Conservation (phyloP, 1,140 invertebrate species). For the Phthorimaea operculella region DNA sequence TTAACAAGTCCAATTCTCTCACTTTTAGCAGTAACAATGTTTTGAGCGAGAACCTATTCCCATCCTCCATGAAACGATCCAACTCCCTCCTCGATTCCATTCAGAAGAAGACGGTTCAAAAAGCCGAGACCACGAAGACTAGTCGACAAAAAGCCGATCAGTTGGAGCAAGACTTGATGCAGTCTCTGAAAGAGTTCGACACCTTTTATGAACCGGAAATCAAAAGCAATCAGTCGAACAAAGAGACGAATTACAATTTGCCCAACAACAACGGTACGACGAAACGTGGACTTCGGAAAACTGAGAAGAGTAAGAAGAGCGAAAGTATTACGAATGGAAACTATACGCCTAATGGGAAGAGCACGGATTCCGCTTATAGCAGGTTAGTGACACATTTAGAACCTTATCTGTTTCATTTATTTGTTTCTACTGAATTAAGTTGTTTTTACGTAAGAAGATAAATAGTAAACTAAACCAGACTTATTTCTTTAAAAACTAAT, state of each 20-base stretch:
- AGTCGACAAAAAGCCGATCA: conserved; percentile 53
- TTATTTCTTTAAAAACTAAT: no score
- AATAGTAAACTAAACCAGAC: no score
- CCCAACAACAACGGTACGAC: conserved; percentile 33
- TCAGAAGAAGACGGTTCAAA: conserved; percentile 47
- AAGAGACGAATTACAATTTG: conserved; percentile 27
- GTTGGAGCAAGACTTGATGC: conserved; percentile 64
- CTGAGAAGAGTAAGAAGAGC: conserved; percentile 38
- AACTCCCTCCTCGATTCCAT: conserved; percentile 63
- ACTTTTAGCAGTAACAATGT: conserved; percentile 67
- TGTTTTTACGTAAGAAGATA: background rate
- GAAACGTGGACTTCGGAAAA: conserved; percentile 41
- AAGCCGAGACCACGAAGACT: conserved; percentile 34
- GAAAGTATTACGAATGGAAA: conserved; percentile 42
- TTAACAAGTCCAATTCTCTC: conserved; percentile 66
- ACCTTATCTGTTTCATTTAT: no score
- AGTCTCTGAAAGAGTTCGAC: conserved; percentile 65
- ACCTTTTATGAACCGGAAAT: conserved; percentile 59
- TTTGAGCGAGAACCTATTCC: conserved; percentile 55
- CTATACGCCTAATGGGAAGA: conserved; percentile 51
- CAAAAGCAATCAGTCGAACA: conserved; percentile 30
- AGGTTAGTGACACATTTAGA: no score
- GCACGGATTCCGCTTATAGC: conserved; percentile 65
- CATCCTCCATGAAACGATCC: conserved; percentile 62
- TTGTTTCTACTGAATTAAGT: no score